These are phyloP conservation scores for Caranx ignobilis DNA, from an alignment of 2,113 vertebrate species.

Conservation along the genomic window DNA sequence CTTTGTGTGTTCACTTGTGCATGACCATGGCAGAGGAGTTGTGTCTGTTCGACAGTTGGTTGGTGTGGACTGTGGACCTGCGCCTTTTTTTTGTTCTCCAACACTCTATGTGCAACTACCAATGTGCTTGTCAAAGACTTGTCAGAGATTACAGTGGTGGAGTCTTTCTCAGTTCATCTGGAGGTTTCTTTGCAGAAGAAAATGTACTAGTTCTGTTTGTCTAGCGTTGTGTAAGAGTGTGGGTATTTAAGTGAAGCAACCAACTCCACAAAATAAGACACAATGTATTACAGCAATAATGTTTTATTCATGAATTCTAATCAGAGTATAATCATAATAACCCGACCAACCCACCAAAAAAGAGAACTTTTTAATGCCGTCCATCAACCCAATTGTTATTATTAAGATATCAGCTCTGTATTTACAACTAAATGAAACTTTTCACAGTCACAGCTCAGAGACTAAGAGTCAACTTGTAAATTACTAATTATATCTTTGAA, in stretches of 20 bases:
- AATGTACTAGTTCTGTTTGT: background rate
- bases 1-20: constrained; percentile 1
- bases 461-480: too few species aligned
- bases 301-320: too few species aligned
- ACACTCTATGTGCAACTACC: background rate
- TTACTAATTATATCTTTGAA: too few species aligned
- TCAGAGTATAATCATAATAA: too few species aligned
- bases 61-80: too few species aligned
- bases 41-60: constrained; percentile 16
- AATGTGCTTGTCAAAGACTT: constrained; percentile 13
- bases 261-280: background rate
- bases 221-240: background rate
- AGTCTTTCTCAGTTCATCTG: background rate
- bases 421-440: too few species aligned
- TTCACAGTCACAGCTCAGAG: too few species aligned
- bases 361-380: too few species aligned
- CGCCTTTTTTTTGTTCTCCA: background rate
- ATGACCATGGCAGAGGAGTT: constrained; percentile 5
- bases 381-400: too few species aligned
- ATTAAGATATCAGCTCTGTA: too few species aligned
- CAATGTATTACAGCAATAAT: too few species aligned
- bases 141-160: background rate
- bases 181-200: background rate
- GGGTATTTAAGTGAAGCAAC: background rate
- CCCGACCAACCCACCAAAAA: too few species aligned